Evolutionary conservation across 23 tunicate species (phyloP).

Genomic region (Diplosoma virens): DNA sequence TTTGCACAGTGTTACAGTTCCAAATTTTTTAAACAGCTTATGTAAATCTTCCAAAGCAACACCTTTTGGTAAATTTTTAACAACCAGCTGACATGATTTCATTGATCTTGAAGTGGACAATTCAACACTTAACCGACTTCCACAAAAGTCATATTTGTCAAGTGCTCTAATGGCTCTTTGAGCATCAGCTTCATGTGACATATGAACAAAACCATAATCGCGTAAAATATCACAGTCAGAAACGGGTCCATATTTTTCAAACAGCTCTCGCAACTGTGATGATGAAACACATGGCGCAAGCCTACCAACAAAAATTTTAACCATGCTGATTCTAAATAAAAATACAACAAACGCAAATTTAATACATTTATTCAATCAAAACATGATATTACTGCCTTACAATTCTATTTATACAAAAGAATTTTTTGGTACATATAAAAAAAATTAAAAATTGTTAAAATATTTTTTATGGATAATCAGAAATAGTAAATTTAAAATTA

Average conservation of each 20-base stretch:
- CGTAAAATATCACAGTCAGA: slow-evolving; percentile 88
- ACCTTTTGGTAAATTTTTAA: slow-evolving; percentile 62
- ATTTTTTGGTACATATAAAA: too few relatives aligned
- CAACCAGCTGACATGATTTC: slow-evolving; percentile 83
- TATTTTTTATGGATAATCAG: too few relatives aligned
- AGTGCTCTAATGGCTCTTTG: slow-evolving; percentile 58
- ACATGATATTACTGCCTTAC: too few relatives aligned
- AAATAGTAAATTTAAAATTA: too few relatives aligned
- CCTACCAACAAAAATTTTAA: slow-evolving; percentile 85
- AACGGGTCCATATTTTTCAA: slow-evolving; percentile 81
- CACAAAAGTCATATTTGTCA: slow-evolving; percentile 60
- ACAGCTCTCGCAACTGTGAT: slow-evolving; percentile 61
- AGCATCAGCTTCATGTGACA: slow-evolving; percentile 68
- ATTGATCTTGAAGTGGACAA: slow-evolving; percentile 81
- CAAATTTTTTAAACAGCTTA: slow-evolving; percentile 82
- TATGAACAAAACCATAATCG: slow-evolving; percentile 87
- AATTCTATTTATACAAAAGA: too few relatives aligned
- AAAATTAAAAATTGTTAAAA: too few relatives aligned
- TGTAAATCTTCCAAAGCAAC: slow-evolving; percentile 57
- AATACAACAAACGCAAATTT: too few relatives aligned
- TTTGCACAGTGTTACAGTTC: slow-evolving; percentile 81
- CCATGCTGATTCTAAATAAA: slow-evolving; percentile 36
- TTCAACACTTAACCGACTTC: slow-evolving; percentile 81
- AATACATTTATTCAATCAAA: too few relatives aligned
- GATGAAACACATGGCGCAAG: slow-evolving; percentile 62